phyloP scores from a whole-genome alignment of 2,113 vertebrate genomes.

The Alosa alosa region DNA sequence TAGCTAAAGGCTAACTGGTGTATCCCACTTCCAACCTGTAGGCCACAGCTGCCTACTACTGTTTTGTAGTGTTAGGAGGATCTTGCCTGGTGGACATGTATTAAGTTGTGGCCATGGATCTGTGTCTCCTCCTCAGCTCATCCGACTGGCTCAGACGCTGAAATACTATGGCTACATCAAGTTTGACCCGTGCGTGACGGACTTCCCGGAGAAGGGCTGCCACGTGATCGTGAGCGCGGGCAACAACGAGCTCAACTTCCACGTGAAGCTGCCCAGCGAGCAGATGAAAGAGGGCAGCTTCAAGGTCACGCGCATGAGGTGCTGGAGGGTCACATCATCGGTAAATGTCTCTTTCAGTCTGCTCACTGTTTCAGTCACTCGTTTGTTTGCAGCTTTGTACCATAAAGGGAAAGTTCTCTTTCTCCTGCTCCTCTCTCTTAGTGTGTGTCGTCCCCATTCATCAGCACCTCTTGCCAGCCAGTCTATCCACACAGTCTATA shows the following conservation, averaged over 20 bases:
- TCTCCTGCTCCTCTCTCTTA: neutral
- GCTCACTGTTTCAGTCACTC: neutral
- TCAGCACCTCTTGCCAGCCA: neutral
- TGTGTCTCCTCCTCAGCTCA: conserved; percentile 74
- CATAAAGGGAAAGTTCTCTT: too few relatives aligned
- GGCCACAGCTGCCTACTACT: too few relatives aligned
- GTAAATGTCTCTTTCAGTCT: conserved; percentile 73
- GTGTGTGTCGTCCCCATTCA: neutral
- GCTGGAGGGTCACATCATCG: conserved; percentile 96
- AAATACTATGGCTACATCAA: conserved; percentile 97
- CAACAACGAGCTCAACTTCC: conserved; percentile 98
- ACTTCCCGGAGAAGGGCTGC: conserved; percentile 97
- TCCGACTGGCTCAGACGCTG: conserved; percentile 91
- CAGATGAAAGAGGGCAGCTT: conserved; percentile 98
- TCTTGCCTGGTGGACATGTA: neutral
- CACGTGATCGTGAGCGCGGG: conserved; percentile 93
- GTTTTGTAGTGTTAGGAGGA: neutral
- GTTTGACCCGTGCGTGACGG: conserved; percentile 93
- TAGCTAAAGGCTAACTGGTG: too few relatives aligned
- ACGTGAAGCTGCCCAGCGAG: conserved; percentile 90
- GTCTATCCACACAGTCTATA: neutral
- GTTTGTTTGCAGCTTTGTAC: neutral
- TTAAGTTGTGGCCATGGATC: neutral
- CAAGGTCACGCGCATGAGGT: conserved; percentile 98
- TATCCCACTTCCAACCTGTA: too few relatives aligned